phyloP scores from a whole-genome alignment of 2,888 invertebrate genomes.

The Apodemia duryi region DNA sequence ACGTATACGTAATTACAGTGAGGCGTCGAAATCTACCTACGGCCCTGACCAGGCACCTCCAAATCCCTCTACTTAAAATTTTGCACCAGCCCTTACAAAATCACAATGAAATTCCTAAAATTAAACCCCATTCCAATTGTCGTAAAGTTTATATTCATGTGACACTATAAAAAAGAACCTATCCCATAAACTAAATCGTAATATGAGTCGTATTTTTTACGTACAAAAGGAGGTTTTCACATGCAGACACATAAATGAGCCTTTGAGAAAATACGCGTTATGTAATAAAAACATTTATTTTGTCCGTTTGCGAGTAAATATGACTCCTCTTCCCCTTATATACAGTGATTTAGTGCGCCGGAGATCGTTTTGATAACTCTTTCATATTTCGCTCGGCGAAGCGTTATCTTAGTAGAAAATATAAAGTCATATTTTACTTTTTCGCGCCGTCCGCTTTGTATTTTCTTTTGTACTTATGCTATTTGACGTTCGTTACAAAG shows the following conservation, averaged over 20 bases:
- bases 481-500: conserved; percentile 15
- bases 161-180: conserved; percentile 30
- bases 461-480: conserved; percentile 35
- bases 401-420: conserved; percentile 74
- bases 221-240: conserved; percentile 38
- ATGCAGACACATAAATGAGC: conserved; percentile 43
- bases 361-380: conserved; percentile 77
- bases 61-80: conserved; percentile 78
- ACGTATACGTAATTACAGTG: conserved; percentile 27
- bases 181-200: conserved; percentile 34
- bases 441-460: conserved; percentile 42
- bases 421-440: conserved; percentile 55
- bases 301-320: conserved; percentile 76
- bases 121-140: conserved; percentile 33
- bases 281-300: conserved; percentile 79
- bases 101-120: conserved; percentile 40
- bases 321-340: conserved; percentile 73
- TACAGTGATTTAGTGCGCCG: conserved; percentile 75
- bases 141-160: conserved; percentile 39
- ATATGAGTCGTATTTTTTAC: conserved; percentile 39
- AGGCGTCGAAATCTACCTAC: conserved; percentile 48
- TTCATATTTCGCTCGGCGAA: conserved; percentile 70
- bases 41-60: conserved; percentile 43
- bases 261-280: conserved; percentile 75
- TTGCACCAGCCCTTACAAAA: conserved; percentile 70